Conservation (phyloP, 1,140 invertebrate species). For the Pachyrhynchus sulphureomaculatus region DNA sequence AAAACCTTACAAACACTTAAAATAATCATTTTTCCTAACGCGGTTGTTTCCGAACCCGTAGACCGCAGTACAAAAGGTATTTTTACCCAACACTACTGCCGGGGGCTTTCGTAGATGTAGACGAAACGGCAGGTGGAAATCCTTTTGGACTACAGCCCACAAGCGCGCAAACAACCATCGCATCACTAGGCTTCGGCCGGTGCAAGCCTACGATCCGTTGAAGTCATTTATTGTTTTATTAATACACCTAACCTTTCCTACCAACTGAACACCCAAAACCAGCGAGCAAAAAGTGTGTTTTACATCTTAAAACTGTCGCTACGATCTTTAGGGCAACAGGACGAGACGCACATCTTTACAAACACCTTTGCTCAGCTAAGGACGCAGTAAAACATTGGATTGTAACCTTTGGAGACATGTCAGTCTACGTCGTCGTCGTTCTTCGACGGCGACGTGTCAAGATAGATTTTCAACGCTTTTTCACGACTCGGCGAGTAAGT, state of each 20-base stretch:
- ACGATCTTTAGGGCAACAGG: not conserved
- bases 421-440: conserved; percentile 46
- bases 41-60: no score
- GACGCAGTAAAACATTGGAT: conserved; percentile 43
- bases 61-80: no score
- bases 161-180: no score
- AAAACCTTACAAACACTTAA: no score
- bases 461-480: conserved; percentile 73
- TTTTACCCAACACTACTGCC: no score
- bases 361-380: conserved; percentile 33
- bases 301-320: not conserved
- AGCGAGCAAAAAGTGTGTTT: not conserved
- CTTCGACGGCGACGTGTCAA: conserved; percentile 51
- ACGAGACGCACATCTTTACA: not conserved
- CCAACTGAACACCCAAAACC: not conserved
- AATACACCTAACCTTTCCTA: not conserved
- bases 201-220: no score
- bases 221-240: no score
- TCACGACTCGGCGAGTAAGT: conserved; percentile 62
- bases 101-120: no score
- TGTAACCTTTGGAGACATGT: conserved; percentile 42
- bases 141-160: no score
- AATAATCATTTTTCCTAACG: no score
- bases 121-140: no score
- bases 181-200: no score